Conservation (phyloP, 2,797 vertebrate genomes). For the Pangasius mekongensis region DNA sequence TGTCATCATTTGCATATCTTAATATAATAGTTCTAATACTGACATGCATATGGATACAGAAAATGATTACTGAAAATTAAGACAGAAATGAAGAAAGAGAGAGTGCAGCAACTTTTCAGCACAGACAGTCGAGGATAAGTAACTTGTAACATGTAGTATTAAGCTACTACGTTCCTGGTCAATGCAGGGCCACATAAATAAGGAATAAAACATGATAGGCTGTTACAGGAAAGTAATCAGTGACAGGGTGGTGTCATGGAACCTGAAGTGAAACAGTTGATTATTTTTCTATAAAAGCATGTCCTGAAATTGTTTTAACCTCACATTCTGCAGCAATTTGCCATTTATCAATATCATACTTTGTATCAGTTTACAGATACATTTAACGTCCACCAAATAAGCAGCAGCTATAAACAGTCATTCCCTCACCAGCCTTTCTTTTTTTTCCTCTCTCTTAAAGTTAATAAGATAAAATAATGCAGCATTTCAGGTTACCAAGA, state of each 20-base stretch:
- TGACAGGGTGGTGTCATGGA: neutral
- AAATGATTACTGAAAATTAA: neutral
- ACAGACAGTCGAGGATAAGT: neutral
- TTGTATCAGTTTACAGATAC: neutral
- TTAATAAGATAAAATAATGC: too few relatives aligned
- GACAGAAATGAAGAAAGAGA: neutral
- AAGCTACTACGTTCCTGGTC: too few relatives aligned
- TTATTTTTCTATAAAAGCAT: neutral
- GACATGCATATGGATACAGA: neutral
- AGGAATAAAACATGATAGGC: too few relatives aligned
- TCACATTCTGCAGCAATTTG: too few relatives aligned
- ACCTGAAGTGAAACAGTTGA: too few relatives aligned
- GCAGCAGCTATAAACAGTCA: neutral
- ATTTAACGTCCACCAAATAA: too few relatives aligned
- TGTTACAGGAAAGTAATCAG: neutral
- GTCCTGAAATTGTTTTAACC: neutral
- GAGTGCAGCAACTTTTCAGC: neutral
- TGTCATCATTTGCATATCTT: neutral
- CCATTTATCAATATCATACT: neutral
- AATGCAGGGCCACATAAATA: too few relatives aligned
- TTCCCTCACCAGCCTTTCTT: neutral
- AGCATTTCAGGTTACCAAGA: too few relatives aligned
- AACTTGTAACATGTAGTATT: too few relatives aligned
- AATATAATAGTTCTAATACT: neutral
- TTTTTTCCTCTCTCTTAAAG: neutral